Base-by-base conservation (phyloP, 2,113 vertebrate species). In the Vireo altiloquus region DNA sequence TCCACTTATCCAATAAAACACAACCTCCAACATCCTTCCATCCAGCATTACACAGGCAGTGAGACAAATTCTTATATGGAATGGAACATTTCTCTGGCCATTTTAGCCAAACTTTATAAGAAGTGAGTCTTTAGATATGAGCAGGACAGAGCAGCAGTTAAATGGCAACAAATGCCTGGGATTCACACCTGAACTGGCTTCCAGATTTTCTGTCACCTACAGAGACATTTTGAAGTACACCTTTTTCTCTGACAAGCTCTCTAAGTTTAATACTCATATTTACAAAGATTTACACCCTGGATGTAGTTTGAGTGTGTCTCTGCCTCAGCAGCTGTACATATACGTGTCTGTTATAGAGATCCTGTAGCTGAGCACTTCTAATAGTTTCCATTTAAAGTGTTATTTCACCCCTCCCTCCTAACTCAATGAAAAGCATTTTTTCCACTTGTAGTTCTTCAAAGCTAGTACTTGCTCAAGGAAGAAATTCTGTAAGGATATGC, bases 301-400 rank as follows among this genome's bases (percentile, higher is more conserved):
- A 6, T 17, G 20, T 63, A 56, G 21, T 37, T 69, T 57, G 13
- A 44, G 20, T 25, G 12, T 64, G 65, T 42, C 23, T 44, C 64
- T 71, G 16, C 60, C 72, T 76, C 68, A 92, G 76, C 44, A 80
- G 81, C 85, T 79, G 22, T 25, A 72, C 16, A 5, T 61, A 10
- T 9, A 35, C 0, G 3, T 31, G 52, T 40, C 77, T 95, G 59
- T 35, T 63, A 15, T 8, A 81, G 52, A 81, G 10, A 59, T 54
- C 39, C 82, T 39, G 63, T 65, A 47, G 33, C 80, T 76, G 72
- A 87, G 35, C 31, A 42, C 47, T 87, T 75, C 44, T 86, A 90
- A 84, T 2, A 95, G n/a, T 95, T 95, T 96, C 96, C 92, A 89
- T 79, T 74, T 39, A 30, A 95, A 90, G 54, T 82, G 86, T 79